Base-by-base conservation (phyloP, 2,888 invertebrate genomes). In the Barypeithes pellucidus region DNA sequence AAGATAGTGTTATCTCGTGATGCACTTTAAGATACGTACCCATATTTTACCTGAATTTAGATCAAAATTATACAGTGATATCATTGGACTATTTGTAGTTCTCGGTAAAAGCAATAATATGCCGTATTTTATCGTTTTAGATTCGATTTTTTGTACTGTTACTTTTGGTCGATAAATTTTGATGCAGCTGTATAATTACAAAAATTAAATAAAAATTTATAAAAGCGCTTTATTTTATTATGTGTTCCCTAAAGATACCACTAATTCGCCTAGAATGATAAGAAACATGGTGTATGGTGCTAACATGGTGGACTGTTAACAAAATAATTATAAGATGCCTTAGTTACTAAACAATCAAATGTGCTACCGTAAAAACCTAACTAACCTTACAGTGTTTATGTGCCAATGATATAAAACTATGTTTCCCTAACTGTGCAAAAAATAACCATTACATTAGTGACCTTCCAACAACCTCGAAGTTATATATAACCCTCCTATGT, bases 221-320 rank as follows among this genome's bases (percentile, higher is more conserved):
- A 43, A 16, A 43, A 39, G 39, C n/a, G 11, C 1, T n/a, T n/a
- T n/a, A 39, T 3, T n/a, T 39, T 39, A 16, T 5, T 9, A 54
- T 14, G 54, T 57, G 33, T 57, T 33, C 54, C 54, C 18, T 9
- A 33, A 33, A 33, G 54, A 33, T 33, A 33, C 14, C 9, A 3
- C 12, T 22, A 50, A 24, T 50, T 50, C 5, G 11, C 9, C 22
- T 12, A 24, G 3, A 33, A 57, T 16, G 33, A 18, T 57, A 11
- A 57, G 16, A n/a, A 57, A 57, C 33, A 57, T 57, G 54, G 54
- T 57, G 54, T 16, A 57, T 57, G 54, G 54, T 33, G 54, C 29
- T 52, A 52, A 52, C 54, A 14, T 33, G 18, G 54, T 57, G 33
- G 33, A 12, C 12, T 11, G 8, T 33, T 36, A 57, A 57, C 36